Evolutionary conservation across 2,113 vertebrate species (phyloP).

Genomic region (Kryptolebias marmoratus): DNA sequence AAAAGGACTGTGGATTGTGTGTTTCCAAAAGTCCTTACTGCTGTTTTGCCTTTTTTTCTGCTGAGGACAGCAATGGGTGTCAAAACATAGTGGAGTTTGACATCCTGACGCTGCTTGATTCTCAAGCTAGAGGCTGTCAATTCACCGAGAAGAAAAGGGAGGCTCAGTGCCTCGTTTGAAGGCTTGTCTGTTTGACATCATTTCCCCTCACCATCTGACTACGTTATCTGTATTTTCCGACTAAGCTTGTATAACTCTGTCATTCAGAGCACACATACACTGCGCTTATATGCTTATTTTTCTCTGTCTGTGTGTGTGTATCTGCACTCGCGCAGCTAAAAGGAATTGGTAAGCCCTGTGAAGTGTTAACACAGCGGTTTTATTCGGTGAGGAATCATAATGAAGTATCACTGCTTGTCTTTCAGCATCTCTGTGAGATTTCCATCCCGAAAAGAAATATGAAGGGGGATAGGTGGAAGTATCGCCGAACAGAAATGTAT

Average conservation of each 20-base stretch:
- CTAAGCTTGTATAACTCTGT: conserved; percentile 66
- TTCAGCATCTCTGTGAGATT: conserved; percentile 7
- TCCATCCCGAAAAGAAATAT: conserved; percentile 21
- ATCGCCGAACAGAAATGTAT: conserved; percentile 50
- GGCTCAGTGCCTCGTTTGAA: conserved; percentile 66
- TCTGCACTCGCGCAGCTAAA: conserved; percentile 5
- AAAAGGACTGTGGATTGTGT: conserved; percentile 65
- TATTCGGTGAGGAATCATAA: conserved; percentile 46
- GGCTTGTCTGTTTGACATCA: conserved; percentile 75
- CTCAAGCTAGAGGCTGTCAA: conserved; percentile 74
- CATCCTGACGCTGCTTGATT: conserved; percentile 71
- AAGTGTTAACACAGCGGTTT: conserved; percentile 40
- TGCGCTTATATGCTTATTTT: conserved; percentile 26
- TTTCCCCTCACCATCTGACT: conserved; percentile 62
- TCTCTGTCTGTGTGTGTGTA: conserved; percentile 15
- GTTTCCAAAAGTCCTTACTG: conserved; percentile 53
- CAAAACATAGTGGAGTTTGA: conserved; percentile 69
- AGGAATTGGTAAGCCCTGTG: conserved; percentile 8
- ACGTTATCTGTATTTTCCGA: conserved; percentile 66
- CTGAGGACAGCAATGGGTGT: conserved; percentile 76
- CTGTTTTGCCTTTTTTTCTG: conserved; percentile 65
- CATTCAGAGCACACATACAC: conserved; percentile 44
- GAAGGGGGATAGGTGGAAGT: conserved; percentile 43
- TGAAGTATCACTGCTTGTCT: conserved; percentile 33
- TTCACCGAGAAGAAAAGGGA: conserved; percentile 43